phyloP scores from a whole-genome alignment of 2,113 vertebrate genomes.

The Bujurquina vittata region DNA sequence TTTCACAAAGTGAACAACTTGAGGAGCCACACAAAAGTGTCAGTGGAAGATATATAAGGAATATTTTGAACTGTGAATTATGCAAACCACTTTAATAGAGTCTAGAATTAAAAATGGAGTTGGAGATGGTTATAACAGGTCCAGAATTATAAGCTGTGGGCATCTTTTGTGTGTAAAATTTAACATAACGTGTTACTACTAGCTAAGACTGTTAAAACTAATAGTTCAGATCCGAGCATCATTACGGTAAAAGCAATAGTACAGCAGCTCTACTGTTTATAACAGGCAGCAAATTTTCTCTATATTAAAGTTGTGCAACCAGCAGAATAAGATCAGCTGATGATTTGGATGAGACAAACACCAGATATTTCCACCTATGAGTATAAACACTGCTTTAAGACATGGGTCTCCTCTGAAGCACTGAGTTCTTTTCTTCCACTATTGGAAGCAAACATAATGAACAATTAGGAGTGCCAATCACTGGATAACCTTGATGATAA shows the following conservation, averaged over 20 bases:
- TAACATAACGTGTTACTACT: too few species aligned
- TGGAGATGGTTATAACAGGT: too few species aligned
- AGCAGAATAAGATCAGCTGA: background rate
- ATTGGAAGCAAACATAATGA: background rate
- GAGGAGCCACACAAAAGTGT: background rate
- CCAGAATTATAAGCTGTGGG: too few species aligned
- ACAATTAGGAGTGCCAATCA: conserved; percentile 15
- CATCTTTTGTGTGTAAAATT: too few species aligned
- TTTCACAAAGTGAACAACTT: background rate
- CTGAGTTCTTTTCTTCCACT: background rate
- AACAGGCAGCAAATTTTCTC: background rate
- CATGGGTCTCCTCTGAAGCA: background rate
- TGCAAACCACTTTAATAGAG: background rate
- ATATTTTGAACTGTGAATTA: background rate
- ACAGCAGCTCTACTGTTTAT: background rate
- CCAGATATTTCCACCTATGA: background rate
- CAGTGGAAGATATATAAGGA: background rate
- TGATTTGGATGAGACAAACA: background rate
- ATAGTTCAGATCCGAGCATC: background rate
- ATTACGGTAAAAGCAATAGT: background rate
- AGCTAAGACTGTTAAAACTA: background rate
- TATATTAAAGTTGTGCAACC: background rate
- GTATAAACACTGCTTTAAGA: background rate
- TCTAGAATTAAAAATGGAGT: background rate
- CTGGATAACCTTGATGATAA: conserved; percentile 20